phyloP scores from a whole-genome alignment of 1,140 invertebrate genomes.

The Gyrodactylus bullatarudis region DNA sequence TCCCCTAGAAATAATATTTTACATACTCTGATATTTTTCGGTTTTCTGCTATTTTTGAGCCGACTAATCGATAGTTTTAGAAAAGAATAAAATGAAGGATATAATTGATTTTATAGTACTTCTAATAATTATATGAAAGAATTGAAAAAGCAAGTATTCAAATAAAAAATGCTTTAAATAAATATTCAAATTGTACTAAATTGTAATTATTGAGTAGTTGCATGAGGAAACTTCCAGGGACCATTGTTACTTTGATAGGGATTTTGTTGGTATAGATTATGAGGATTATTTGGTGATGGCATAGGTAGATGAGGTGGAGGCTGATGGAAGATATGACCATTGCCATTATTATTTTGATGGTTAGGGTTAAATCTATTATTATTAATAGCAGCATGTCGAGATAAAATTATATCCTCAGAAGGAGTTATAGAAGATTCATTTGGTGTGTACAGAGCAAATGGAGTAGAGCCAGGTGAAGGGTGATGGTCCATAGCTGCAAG shows the following conservation, averaged over 20 bases:
- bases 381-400: not conserved
- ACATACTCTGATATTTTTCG: not conserved
- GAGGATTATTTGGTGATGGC: not conserved
- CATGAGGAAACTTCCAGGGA: not conserved
- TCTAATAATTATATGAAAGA: too few species aligned
- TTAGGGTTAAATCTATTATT: not conserved
- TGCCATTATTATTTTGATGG: not conserved
- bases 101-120: too few species aligned
- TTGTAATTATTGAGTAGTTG: not conserved
- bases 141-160: not conserved
- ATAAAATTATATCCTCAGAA: not conserved
- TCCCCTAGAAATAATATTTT: too few species aligned
- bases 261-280: not conserved
- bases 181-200: not conserved
- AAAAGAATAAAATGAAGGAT: too few species aligned
- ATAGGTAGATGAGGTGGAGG: not conserved
- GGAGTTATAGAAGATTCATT: not conserved
- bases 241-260: not conserved
- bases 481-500: not conserved
- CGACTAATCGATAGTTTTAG: not conserved
- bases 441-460: not conserved
- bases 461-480: not conserved
- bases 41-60: not conserved
- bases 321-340: not conserved
- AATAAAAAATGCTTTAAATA: not conserved